Base-by-base conservation (phyloP, 2,797 vertebrate species). In the Triplophysa yarkandensis region DNA sequence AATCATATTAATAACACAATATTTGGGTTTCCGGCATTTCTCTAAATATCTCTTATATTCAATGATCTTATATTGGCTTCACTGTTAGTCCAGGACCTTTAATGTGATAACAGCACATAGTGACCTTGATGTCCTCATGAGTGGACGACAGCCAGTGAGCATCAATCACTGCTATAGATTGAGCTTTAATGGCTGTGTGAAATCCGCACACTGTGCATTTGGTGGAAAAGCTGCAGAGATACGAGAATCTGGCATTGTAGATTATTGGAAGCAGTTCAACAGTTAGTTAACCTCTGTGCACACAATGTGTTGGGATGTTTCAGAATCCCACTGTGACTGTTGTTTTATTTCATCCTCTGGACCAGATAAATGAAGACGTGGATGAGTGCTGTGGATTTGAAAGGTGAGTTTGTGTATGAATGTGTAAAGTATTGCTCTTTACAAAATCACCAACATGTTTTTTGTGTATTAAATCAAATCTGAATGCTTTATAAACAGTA, bases 341-440 rank as follows among this genome's bases (percentile, higher is more conserved):
- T 55, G 25, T 27, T 58, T 74, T 3, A 39, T 39, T 55, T 25
- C 6, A 3, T 57, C 3, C 73, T 39, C 64, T 61, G 73, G 54
- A 13, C 17, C 88, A 98, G 95, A 88, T 94, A 85, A 92, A 89
- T 86, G 95, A 98, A 87, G 94, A 92, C 87, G 96, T 97, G 95
- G 95, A 98, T 82, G 95, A 97, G 80, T 94, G 94, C 87, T 93
- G 91, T 86, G 92, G 94, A 81, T 97, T 95, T 88, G 95, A 98
- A 77, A 94, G 96, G 96, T 98, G 91, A 97, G 96, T 96, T 11
- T 28, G 10, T 25, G 36, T 21, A 34, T 50, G 32, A 28, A 17
- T 48, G 21, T 55, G 11, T 41, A 43, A 36, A 28, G 34, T 5
- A 3, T 11, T 10, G 36, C 36, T 4, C 4, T 44, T 17, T 7